Evolutionary conservation across 2,113 vertebrate species (phyloP).

Genomic region (Hippoglossus stenolepis): DNA sequence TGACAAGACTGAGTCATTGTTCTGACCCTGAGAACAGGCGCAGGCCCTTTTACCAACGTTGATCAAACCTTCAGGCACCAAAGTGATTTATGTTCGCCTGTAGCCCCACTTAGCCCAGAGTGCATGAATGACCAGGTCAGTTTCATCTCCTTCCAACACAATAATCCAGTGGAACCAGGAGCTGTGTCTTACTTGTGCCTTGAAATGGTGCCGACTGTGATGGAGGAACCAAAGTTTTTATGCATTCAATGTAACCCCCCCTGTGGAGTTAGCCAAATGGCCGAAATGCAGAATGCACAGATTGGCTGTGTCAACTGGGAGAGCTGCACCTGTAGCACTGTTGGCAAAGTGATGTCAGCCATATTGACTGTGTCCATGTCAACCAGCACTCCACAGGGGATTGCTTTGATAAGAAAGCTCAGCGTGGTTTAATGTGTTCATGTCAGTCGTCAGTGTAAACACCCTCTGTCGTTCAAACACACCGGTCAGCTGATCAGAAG

Average conservation of each 20-base stretch:
- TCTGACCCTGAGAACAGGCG: too few relatives aligned
- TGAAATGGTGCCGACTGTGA: too few relatives aligned
- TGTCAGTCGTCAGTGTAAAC: constrained; percentile 64
- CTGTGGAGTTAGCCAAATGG: not conserved
- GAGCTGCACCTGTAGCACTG: constrained; percentile 48
- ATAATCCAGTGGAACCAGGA: too few relatives aligned
- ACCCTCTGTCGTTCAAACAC: constrained; percentile 31
- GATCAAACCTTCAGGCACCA: too few relatives aligned
- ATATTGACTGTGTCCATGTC: constrained; percentile 76
- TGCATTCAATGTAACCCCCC: not conserved
- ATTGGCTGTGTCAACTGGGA: not conserved
- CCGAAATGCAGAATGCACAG: constrained; percentile 33
- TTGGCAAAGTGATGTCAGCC: constrained; percentile 46
- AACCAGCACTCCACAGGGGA: constrained; percentile 61
- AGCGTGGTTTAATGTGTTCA: constrained; percentile 67
- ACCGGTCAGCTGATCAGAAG: constrained; percentile 9
- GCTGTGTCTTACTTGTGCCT: too few relatives aligned
- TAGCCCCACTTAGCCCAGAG: too few relatives aligned
- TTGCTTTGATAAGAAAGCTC: constrained; percentile 66
- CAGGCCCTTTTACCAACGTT: too few relatives aligned
- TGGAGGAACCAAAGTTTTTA: too few relatives aligned
- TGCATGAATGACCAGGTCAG: too few relatives aligned
- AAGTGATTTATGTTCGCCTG: too few relatives aligned
- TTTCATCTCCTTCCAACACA: too few relatives aligned
- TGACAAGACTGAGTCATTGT: too few relatives aligned